Percentiles rank a stretch among this genome's conserved stretches.
Conservation (phyloP, 2,888 invertebrate genomes). For the Congeria kusceri region DNA sequence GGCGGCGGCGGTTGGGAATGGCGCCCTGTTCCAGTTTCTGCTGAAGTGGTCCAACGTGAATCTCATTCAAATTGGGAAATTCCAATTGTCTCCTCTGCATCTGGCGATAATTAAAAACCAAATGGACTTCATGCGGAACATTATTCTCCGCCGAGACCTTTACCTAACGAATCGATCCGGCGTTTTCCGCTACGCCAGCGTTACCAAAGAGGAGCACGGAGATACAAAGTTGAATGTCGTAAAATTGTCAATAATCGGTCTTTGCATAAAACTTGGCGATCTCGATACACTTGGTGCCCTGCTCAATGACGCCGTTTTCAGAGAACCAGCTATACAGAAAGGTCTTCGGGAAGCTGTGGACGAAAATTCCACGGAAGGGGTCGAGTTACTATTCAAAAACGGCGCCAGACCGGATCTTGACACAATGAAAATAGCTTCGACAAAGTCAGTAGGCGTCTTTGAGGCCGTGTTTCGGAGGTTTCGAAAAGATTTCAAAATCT, state of each 20-base stretch:
- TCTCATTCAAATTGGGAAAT: slow-evolving; percentile 50
- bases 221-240: slow-evolving; percentile 20
- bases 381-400: slow-evolving; percentile 48
- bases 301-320: slow-evolving; percentile 41
- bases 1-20: slow-evolving; percentile 58
- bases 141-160: slow-evolving; percentile 55
- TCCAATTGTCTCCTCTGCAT: slow-evolving; percentile 59
- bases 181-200: slow-evolving; percentile 31
- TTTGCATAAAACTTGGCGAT: slow-evolving; percentile 55
- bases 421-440: slow-evolving; percentile 43
- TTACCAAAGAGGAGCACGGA: slow-evolving; percentile 27
- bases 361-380: slow-evolving; percentile 40
- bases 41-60: slow-evolving; percentile 39
- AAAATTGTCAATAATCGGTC: slow-evolving; percentile 56
- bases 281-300: slow-evolving; percentile 48
- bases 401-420: slow-evolving; percentile 52
- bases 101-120: slow-evolving; percentile 55
- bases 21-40: slow-evolving; percentile 35
- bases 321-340: slow-evolving; percentile 43
- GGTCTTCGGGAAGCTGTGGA: slow-evolving; percentile 54
- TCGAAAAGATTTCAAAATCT: slow-evolving; percentile 61
- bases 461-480: slow-evolving; percentile 55
- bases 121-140: slow-evolving; percentile 54
- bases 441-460: slow-evolving; percentile 49
- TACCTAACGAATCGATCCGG: slow-evolving; percentile 47